Conservation (phyloP, 2,888 invertebrate genomes). For the Spilarctia lutea region DNA sequence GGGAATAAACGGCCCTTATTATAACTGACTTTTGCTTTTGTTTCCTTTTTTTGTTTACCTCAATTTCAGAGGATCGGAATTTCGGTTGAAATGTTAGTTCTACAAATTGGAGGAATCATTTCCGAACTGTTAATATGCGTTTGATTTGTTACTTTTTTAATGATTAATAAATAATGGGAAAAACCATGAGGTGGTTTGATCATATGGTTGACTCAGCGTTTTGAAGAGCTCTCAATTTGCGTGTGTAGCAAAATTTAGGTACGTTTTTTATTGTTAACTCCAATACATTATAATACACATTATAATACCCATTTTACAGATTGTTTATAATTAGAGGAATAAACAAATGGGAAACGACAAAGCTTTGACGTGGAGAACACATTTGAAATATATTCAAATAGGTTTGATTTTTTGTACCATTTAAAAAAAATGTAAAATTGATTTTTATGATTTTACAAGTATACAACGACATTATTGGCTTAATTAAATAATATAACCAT, state of each 20-base stretch:
- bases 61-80: conserved; percentile 27
- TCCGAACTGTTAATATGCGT: conserved; percentile 39
- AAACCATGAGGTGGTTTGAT: neutral
- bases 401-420: no score
- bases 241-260: neutral
- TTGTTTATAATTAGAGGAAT: no score
- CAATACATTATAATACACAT: no score
- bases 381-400: no score
- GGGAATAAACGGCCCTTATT: conserved; percentile 79
- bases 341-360: no score
- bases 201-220: neutral
- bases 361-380: no score
- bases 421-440: no score
- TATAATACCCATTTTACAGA: no score
- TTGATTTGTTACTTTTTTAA: conserved; percentile 6
- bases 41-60: conserved; percentile 57
- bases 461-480: no score
- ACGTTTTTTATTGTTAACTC: neutral
- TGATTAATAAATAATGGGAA: neutral
- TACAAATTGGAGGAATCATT: conserved; percentile 36
- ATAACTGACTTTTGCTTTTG: conserved; percentile 73
- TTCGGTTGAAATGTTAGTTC: conserved; percentile 26
- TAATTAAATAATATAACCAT: no score
- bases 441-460: no score
- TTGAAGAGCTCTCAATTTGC: neutral